Evolutionary conservation across 2,888 invertebrate species (phyloP).

Genomic region (Celastrina argiolus): DNA sequence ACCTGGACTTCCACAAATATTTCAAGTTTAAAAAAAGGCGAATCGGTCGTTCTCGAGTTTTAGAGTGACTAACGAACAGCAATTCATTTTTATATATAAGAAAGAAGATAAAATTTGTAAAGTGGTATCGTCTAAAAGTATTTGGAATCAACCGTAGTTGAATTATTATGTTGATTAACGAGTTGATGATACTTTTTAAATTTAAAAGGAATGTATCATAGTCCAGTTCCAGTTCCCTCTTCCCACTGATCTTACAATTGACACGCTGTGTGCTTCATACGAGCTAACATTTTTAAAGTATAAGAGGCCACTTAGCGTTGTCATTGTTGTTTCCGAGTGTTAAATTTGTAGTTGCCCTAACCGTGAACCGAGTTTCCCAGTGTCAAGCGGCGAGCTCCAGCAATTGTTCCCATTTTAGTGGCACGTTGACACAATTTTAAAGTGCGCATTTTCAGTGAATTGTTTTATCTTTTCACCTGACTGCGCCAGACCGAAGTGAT

Average conservation of each 20-base stretch:
- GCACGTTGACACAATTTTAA: constrained; percentile 29
- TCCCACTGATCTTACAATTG: constrained; percentile 61
- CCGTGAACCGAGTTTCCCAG: constrained; percentile 29
- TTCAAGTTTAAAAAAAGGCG: no score
- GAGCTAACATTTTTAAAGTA: constrained; percentile 62
- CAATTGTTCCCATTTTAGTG: constrained; percentile 28
- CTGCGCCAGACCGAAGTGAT: constrained; percentile 7
- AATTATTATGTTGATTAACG: not conserved
- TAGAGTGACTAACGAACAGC: no score
- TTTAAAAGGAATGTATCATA: not conserved
- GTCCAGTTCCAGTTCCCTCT: constrained; percentile 31
- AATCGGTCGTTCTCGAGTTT: no score
- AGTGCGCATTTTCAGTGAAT: constrained; percentile 23
- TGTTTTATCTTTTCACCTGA: constrained; percentile 21
- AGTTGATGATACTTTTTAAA: not conserved
- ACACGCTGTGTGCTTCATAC: constrained; percentile 49
- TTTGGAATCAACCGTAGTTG: no score
- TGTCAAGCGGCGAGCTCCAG: constrained; percentile 27
- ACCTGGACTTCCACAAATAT: no score
- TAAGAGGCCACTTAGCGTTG: constrained; percentile 63
- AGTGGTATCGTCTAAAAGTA: no score
- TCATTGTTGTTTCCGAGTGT: constrained; percentile 54
- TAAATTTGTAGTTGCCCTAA: constrained; percentile 32
- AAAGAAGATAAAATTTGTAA: no score
- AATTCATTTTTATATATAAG: no score